These are phyloP conservation scores for Erythrolamprus reginae DNA, from an alignment of 2,113 vertebrate species.

Conservation along the genomic window DNA sequence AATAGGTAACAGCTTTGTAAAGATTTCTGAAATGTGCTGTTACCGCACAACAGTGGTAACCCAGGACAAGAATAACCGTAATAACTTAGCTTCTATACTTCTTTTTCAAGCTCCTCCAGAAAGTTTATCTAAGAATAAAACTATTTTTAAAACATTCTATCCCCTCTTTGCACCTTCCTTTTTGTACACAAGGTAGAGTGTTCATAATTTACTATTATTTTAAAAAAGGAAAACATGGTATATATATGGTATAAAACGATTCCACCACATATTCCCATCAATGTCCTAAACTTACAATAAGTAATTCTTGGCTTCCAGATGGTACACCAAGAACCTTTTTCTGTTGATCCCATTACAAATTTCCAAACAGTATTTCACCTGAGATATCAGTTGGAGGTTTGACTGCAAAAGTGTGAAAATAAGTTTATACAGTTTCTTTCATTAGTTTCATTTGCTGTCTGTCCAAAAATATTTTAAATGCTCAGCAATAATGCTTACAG, in stretches of 20 bases:
- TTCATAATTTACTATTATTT: neutral
- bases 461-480: neutral
- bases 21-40: neutral
- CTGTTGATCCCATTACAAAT: fast-evolving
- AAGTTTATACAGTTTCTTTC: neutral
- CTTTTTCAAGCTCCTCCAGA: neutral
- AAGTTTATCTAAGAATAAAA: neutral
- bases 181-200: neutral
- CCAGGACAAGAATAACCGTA: neutral
- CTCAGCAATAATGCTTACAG: neutral
- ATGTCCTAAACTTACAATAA: neutral
- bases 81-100: neutral
- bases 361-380: neutral
- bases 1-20: neutral
- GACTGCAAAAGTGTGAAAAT: neutral
- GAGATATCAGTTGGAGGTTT: neutral
- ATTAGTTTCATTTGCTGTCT: neutral
- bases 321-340: fast-evolving
- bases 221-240: neutral
- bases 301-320: neutral
- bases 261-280: neutral
- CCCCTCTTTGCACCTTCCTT: neutral
- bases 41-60: neutral
- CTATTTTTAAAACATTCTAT: neutral
- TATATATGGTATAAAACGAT: neutral